phyloP scores from a whole-genome alignment of 2,113 vertebrate genomes.

The Illadopsis cleaveri region DNA sequence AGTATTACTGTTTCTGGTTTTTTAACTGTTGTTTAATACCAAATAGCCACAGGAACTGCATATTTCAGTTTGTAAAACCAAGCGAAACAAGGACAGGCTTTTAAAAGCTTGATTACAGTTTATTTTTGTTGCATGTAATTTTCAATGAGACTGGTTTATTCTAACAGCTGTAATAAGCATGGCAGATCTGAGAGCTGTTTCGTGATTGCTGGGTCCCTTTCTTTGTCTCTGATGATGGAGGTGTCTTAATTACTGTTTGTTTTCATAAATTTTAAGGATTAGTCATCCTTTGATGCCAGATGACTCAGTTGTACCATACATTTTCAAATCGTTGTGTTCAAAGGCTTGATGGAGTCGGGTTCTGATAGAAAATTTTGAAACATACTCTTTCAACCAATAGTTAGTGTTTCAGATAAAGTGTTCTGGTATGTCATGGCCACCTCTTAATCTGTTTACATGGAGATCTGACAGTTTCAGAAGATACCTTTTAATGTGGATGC shows the following conservation, averaged over 20 bases:
- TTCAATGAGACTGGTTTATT: slow-evolving; percentile 15
- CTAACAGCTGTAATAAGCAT: slow-evolving; percentile 24
- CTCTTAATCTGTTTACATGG: slow-evolving; percentile 30
- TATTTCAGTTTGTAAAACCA: not conserved
- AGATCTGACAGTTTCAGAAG: slow-evolving; percentile 24
- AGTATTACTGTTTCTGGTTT: not conserved
- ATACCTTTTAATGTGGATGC: not conserved
- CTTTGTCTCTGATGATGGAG: slow-evolving; percentile 47
- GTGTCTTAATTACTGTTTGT: slow-evolving; percentile 65
- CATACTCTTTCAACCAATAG: not conserved
- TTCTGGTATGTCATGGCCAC: not conserved
- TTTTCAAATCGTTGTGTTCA: slow-evolving; percentile 15
- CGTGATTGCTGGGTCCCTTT: slow-evolving; percentile 18
- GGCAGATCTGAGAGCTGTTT: slow-evolving; percentile 38
- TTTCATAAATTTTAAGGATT: slow-evolving; percentile 57
- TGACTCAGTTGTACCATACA: slow-evolving; percentile 38
- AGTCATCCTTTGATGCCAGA: slow-evolving; percentile 58
- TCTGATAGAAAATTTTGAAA: slow-evolving; percentile 21
- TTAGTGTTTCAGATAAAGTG: slow-evolving; percentile 18
- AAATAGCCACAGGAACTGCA: not conserved
- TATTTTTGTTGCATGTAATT: slow-evolving; percentile 44
- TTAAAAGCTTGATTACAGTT: slow-evolving; percentile 43
- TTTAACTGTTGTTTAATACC: not conserved
- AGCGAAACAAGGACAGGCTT: not conserved
- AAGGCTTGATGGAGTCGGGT: slow-evolving; percentile 19